These are phyloP conservation scores for Pomatostomus ruficeps DNA, from an alignment of 2,113 vertebrate species.

Conservation along the genomic window DNA sequence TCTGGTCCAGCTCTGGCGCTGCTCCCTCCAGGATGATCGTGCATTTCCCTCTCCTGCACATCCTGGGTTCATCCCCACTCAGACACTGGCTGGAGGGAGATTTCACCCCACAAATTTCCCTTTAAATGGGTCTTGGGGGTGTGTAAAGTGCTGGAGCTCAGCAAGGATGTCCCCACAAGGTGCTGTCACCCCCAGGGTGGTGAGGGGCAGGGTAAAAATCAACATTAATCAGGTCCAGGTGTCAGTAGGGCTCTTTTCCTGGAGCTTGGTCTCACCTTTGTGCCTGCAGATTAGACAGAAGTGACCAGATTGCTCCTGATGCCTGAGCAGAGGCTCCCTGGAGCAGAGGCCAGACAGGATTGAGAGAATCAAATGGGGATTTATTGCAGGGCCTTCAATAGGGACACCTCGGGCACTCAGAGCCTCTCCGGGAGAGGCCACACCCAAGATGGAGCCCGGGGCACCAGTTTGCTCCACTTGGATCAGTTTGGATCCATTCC, in stretches of 20 bases:
- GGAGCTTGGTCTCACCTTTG: neutral
- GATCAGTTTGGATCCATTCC: too few species aligned
- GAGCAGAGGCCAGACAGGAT: too few species aligned
- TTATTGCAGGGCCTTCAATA: too few species aligned
- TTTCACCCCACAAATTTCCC: neutral
- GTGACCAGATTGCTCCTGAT: neutral
- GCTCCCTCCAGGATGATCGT: neutral
- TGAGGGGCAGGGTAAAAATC: neutral
- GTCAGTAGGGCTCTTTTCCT: neutral
- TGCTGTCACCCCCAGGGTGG: neutral
- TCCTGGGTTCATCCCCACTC: neutral
- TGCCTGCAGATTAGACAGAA: neutral
- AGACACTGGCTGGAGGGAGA: neutral
- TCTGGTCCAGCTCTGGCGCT: neutral
- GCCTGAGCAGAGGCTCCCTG: too few species aligned
- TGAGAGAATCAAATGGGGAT: too few species aligned
- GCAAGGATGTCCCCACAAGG: neutral
- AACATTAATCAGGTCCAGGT: neutral
- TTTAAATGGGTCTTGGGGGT: neutral
- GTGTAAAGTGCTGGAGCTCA: neutral
- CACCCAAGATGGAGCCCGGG: too few species aligned
- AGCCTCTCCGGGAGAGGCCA: too few species aligned
- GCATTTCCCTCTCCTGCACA: neutral
- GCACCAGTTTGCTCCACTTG: too few species aligned
- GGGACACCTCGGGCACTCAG: too few species aligned